Evolutionary conservation across 2,888 invertebrate species (phyloP).

Genomic region (Pandemis heparana): DNA sequence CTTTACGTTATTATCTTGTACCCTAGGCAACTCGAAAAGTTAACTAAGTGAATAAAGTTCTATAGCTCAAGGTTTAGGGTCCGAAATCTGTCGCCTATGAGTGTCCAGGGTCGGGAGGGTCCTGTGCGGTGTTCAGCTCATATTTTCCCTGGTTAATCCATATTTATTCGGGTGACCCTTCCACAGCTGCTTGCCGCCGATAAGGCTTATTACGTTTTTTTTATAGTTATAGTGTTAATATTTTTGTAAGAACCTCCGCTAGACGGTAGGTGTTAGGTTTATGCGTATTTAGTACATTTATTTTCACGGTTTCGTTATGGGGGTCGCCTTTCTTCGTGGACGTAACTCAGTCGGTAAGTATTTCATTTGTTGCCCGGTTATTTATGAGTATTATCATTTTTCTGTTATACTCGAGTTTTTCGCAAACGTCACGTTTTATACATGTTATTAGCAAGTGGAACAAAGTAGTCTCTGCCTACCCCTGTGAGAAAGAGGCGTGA

Average conservation of each 20-base stretch:
- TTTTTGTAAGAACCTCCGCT: conserved; percentile 51
- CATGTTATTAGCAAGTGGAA: too few species aligned
- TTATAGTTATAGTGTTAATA: conserved; percentile 70
- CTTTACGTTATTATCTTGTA: conserved; percentile 16
- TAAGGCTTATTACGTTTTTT: conserved; percentile 58
- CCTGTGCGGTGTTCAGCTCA: conserved; percentile 60
- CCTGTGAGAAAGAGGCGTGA: too few species aligned
- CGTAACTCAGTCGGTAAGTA: background rate
- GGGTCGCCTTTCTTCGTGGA: conserved; percentile 9
- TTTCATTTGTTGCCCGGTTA: background rate
- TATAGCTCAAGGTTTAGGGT: conserved; percentile 4
- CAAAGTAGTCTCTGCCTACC: too few species aligned
- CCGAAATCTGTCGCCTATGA: background rate
- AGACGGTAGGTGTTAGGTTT: conserved; percentile 32
- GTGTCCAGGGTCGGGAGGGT: conserved; percentile 55
- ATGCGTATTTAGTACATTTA: conserved; percentile 41
- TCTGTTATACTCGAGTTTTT: background rate
- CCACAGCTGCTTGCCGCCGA: conserved; percentile 65
- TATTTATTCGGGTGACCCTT: conserved; percentile 79
- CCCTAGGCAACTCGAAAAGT: background rate
- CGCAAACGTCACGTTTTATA: background rate
- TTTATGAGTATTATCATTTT: conserved; percentile 1
- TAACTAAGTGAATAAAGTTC: conserved; percentile 2
- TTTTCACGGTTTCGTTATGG: conserved; percentile 34
- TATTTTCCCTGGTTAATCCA: conserved; percentile 77